Evolutionary conservation across 1,140 invertebrate genomes (phyloP), one percentile per base, ranked within the genome.

Genomic region (Bombyx mandarina): DNA sequence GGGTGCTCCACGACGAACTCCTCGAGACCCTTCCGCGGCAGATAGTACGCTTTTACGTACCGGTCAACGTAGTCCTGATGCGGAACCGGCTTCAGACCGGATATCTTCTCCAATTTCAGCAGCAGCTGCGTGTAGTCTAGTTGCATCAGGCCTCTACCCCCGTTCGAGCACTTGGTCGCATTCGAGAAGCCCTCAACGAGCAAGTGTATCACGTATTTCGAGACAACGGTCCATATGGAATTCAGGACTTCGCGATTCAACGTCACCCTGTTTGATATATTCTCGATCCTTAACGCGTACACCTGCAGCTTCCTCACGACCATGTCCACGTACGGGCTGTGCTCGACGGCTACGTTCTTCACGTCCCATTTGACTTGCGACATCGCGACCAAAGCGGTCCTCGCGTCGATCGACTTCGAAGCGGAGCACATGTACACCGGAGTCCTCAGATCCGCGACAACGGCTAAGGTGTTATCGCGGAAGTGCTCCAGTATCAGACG

Each of bases 11-110:
- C 91, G 8, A 99, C 91, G 93, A 97, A 99, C 18, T 93, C 89
- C 85, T 99, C 96, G 6, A 99, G 89, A 58, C 93, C 93, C 58
- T 91, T 91, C 68, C 98, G 94, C 0, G 96, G 94, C 64, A 98
- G 90, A 88, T 99, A 99, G 79, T 96, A 99, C 0, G 97, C 97
- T 82, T 99, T 99, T 1, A 99, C 95, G 75, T 98, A 99, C 35
- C 91, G 91, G 85, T 99, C 97, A 0, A 99, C 97, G 71, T 96
- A 97, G 52, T 96, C 93, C 69, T 93, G 92, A 75, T 96, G 94
- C 8, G 97, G 96, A 45, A 98, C 91, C 10, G 96, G 97, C 78
- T 93, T 92, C 9, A 95, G 70, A 8, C 90, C 91, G 0, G 95
- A 94, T 12, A 98, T 91, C 71, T 93, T 93, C 79, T 98, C 97